Conservation (phyloP, 2,113 vertebrate genomes). For the Puma concolor region DNA sequence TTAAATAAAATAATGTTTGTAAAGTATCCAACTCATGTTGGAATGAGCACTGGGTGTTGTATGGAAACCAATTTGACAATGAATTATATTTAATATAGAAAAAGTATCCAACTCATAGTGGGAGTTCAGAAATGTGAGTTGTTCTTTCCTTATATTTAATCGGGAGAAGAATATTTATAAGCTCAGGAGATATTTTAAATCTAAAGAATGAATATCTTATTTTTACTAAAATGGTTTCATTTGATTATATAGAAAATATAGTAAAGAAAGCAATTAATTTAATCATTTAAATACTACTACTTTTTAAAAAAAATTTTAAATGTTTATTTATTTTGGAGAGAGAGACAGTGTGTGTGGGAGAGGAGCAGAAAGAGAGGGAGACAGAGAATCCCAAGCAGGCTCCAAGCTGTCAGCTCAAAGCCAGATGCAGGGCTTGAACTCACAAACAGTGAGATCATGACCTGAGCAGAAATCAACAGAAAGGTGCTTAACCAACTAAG, state of each 20-base stretch:
- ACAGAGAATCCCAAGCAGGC: no score
- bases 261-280: not conserved
- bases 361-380: no score
- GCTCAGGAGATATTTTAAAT: not conserved
- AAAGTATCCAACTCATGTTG: not conserved
- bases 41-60: no score
- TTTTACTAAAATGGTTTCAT: conserved; percentile 4
- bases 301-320: not conserved
- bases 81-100: no score
- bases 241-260: not conserved
- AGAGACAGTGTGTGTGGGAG: no score
- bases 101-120: not conserved
- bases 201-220: not conserved
- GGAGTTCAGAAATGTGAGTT: not conserved
- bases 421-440: no score
- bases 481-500: no score
- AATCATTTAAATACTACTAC: not conserved
- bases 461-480: no score
- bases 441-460: no score
- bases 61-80: no score
- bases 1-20: not conserved
- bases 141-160: not conserved
- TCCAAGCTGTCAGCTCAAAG: no score
- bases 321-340: no score
- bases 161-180: not conserved